Evolutionary conservation across 2,113 vertebrate genomes (phyloP).

Genomic region (Crotalus viridis): DNA sequence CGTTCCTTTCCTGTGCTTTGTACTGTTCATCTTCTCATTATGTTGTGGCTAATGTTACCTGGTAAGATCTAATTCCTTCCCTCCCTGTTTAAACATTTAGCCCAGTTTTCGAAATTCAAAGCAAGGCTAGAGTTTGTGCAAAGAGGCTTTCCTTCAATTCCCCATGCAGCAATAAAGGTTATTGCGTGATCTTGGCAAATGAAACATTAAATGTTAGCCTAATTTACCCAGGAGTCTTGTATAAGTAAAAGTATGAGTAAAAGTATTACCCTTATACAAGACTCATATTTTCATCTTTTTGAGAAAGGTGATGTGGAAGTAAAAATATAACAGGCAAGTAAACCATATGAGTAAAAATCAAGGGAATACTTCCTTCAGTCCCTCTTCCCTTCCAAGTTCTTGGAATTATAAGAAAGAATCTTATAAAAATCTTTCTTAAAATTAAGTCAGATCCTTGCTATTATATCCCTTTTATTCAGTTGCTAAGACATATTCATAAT

Average conservation of each 20-base stretch:
- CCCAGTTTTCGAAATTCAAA: background rate
- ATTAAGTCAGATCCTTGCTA: background rate
- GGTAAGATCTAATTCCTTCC: slow-evolving; percentile 35
- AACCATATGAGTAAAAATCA: background rate
- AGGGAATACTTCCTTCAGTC: background rate
- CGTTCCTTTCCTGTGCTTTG: background rate
- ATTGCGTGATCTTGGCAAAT: background rate
- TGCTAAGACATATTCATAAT: too few species aligned
- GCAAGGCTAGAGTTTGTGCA: background rate
- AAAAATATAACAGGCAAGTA: background rate
- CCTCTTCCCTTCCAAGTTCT: background rate
- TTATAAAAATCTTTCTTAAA: background rate
- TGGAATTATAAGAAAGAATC: background rate
- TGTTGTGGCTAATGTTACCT: background rate
- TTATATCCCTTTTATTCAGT: background rate
- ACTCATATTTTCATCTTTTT: background rate
- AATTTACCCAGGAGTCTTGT: background rate
- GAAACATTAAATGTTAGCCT: background rate
- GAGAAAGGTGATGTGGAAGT: background rate
- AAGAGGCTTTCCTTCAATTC: background rate
- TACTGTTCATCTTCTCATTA: slow-evolving; percentile 25
- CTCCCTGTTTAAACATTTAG: background rate
- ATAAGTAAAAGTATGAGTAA: background rate
- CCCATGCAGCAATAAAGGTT: background rate
- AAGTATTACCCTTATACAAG: background rate